These are phyloP conservation scores for Drosophila birchii DNA, from an alignment of 2,888 invertebrate species.

Conservation along the genomic window DNA sequence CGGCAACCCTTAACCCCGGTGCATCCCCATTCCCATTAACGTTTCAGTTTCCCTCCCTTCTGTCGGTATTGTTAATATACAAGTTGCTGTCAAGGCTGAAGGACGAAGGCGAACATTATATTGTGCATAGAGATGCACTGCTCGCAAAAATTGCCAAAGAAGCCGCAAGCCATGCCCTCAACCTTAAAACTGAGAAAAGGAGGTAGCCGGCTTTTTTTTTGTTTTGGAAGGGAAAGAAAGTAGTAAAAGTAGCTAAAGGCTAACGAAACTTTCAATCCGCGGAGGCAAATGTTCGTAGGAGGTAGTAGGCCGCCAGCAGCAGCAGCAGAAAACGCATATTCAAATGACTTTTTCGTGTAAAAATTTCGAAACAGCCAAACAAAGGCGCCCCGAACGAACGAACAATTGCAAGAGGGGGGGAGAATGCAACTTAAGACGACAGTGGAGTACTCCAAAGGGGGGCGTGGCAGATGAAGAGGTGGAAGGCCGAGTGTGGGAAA, in stretches of 20 bases:
- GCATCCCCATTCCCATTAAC: neutral
- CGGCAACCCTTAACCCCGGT: slow-evolving; percentile 10
- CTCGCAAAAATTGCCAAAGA: slow-evolving; percentile 44
- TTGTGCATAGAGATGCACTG: slow-evolving; percentile 39
- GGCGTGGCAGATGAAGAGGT: slow-evolving; percentile 24
- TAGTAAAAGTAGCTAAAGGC: slow-evolving; percentile 74
- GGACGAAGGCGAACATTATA: slow-evolving; percentile 46
- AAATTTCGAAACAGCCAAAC: slow-evolving; percentile 72
- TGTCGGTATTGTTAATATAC: slow-evolving; percentile 33
- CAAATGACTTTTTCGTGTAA: slow-evolving; percentile 81
- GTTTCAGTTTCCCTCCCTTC: neutral
- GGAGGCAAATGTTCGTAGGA: neutral
- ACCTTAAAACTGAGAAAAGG: slow-evolving; percentile 58
- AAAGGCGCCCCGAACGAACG: slow-evolving; percentile 58
- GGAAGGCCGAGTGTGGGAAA: neutral
- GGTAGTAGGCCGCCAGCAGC: slow-evolving; percentile 26
- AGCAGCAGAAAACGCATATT: slow-evolving; percentile 62
- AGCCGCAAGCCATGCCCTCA: slow-evolving; percentile 78
- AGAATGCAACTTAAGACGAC: slow-evolving; percentile 74
- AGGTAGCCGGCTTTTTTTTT: neutral
- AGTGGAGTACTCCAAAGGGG: slow-evolving; percentile 13
- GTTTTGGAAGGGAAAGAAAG: neutral
- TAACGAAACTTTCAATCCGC: slow-evolving; percentile 76
- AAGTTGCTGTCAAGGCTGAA: slow-evolving; percentile 51
- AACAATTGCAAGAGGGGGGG: slow-evolving; percentile 71